These are phyloP conservation scores for Drosophila longiperda DNA, from an alignment of 2,888 invertebrate species.

Conservation along the genomic window DNA sequence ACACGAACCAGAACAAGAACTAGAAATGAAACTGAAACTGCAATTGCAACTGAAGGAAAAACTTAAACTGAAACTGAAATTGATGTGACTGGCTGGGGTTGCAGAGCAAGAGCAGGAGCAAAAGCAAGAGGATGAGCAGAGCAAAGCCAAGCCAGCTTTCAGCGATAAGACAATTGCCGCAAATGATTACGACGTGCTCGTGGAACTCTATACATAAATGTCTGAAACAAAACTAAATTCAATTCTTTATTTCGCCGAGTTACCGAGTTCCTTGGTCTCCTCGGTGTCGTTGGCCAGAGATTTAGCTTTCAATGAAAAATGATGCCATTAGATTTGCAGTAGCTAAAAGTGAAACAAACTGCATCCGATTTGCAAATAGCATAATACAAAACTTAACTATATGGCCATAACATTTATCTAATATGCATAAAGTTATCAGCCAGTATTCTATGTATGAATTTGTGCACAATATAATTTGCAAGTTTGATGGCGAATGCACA, in stretches of 20 bases:
- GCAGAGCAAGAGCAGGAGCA: conserved; percentile 3
- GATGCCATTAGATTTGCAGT: conserved; percentile 53
- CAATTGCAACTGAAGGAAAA: background rate
- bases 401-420: conserved; percentile 17
- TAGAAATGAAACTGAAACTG: conserved; percentile 4
- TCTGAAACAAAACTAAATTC: conserved; percentile 69
- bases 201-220: conserved; percentile 63
- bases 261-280: conserved; percentile 42
- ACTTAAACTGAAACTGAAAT: conserved; percentile 12
- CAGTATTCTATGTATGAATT: conserved; percentile 7
- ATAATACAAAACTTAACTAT: background rate
- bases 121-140: background rate
- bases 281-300: conserved; percentile 23
- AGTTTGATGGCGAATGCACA: conserved; percentile 41
- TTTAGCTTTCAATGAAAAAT: conserved; percentile 62
- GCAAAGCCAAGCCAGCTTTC: conserved; percentile 50
- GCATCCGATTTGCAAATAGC: conserved; percentile 19
- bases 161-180: conserved; percentile 73
- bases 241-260: conserved; percentile 63
- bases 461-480: conserved; percentile 30
- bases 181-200: conserved; percentile 76
- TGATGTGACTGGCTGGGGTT: conserved; percentile 15
- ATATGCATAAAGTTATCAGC: conserved; percentile 1
- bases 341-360: conserved; percentile 11
- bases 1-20: conserved; percentile 13